Percentiles rank a stretch among this genome's conserved stretches.
phyloP scores from a whole-genome alignment of 2,888 invertebrate genomes.

The Hydraecia micacea region DNA sequence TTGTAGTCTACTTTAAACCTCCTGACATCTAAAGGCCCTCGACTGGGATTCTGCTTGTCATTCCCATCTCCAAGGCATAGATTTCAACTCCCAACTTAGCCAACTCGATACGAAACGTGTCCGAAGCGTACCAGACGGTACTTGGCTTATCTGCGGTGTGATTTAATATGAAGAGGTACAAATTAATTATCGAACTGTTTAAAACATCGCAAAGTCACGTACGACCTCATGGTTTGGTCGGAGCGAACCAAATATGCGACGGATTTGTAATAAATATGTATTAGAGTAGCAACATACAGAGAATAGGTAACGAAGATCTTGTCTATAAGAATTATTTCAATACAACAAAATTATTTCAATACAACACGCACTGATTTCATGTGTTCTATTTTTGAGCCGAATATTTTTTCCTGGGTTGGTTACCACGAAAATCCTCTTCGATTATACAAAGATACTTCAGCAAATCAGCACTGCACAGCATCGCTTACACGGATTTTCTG shows the following conservation, averaged over 20 bases:
- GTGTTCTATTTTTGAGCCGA: neutral
- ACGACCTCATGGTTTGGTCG: slow-evolving; percentile 38
- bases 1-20: neutral
- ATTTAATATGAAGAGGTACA: slow-evolving; percentile 36
- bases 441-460: neutral
- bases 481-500: neutral
- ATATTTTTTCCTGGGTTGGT: neutral
- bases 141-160: slow-evolving; percentile 40
- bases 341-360: neutral
- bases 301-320: neutral
- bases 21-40: neutral
- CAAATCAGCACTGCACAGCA: neutral
- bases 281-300: neutral
- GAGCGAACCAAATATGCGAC: slow-evolving; percentile 53
- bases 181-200: slow-evolving; percentile 29
- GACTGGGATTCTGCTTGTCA: neutral
- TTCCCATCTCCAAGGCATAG: neutral
- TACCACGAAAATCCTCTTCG: neutral
- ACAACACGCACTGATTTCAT: neutral
- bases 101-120: slow-evolving; percentile 35
- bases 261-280: slow-evolving; percentile 46
- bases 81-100: slow-evolving; percentile 19
- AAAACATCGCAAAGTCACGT: slow-evolving; percentile 56
- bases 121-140: slow-evolving; percentile 14
- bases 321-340: neutral